Conservation (phyloP, 2,797 vertebrate species). For the Dendrocincla tyrannina region DNA sequence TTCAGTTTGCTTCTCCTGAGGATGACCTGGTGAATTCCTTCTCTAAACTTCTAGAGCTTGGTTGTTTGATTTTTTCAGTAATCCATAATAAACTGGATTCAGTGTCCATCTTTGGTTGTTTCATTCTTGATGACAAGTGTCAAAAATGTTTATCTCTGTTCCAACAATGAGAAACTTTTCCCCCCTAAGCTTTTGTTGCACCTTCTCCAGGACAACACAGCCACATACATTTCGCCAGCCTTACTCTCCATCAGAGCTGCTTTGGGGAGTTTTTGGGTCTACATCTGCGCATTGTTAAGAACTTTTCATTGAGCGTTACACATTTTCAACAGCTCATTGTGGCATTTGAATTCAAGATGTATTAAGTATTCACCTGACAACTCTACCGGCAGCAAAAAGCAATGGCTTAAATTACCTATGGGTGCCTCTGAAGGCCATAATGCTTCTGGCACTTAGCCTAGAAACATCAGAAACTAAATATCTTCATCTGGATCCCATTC, state of each 20-base stretch:
- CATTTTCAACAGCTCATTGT: constrained; percentile 1
- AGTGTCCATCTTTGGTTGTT: neutral
- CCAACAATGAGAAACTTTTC: neutral
- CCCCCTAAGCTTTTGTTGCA: neutral
- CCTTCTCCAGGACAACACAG: neutral
- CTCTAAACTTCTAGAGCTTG: neutral
- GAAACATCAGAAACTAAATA: neutral
- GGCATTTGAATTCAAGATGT: neutral
- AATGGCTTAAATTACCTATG: neutral
- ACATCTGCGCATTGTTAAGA: neutral
- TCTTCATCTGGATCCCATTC: constrained; percentile 4
- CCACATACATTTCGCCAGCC: neutral
- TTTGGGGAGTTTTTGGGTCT: neutral
- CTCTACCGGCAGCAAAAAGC: neutral
- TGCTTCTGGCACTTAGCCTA: constrained; percentile 8
- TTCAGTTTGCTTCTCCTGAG: neutral
- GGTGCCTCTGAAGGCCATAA: neutral
- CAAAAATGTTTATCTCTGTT: neutral
- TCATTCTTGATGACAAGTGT: neutral
- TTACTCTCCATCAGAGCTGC: neutral
- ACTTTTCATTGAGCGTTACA: neutral
- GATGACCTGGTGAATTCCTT: neutral
- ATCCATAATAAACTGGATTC: neutral
- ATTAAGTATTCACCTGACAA: constrained; percentile 1
- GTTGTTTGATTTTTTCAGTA: neutral